Conservation (phyloP, 2,888 invertebrate species). For the Brachyopa scutellaris region DNA sequence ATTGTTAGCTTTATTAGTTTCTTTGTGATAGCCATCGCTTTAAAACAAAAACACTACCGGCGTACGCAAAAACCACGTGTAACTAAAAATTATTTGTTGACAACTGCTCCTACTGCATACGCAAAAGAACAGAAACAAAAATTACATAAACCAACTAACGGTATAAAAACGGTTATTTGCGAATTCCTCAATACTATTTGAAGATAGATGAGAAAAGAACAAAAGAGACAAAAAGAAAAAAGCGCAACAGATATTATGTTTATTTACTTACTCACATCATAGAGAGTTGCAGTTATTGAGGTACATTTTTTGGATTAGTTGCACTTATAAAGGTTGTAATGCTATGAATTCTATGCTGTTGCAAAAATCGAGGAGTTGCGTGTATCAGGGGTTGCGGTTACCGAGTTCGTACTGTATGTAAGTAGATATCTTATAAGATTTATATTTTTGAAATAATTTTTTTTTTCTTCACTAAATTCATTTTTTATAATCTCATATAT, state of each 20-base stretch:
- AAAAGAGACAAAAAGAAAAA: background rate
- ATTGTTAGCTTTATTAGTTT: background rate
- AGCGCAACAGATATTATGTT: background rate
- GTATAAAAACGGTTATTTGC: background rate
- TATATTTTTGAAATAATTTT: too few species aligned
- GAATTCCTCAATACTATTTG: background rate
- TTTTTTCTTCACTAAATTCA: too few species aligned
- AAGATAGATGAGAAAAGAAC: background rate
- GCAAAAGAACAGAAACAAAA: too few species aligned
- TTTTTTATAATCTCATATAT: too few species aligned
- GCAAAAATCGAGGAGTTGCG: constrained; percentile 38
- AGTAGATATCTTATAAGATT: too few species aligned
- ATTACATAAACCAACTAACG: too few species aligned
- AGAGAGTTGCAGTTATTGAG: too few species aligned
- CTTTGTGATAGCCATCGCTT: background rate
- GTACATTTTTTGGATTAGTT: background rate
- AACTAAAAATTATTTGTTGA: background rate
- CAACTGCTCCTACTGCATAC: too few species aligned
- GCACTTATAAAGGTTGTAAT: constrained; percentile 2
- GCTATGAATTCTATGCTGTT: background rate
- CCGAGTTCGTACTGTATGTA: background rate
- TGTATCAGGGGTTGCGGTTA: constrained; percentile 13
- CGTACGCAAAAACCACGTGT: background rate
- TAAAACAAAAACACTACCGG: background rate
- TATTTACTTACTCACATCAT: background rate